Evolutionary conservation across 2,113 vertebrate genomes (phyloP).

Genomic region (Pongo abelii): DNA sequence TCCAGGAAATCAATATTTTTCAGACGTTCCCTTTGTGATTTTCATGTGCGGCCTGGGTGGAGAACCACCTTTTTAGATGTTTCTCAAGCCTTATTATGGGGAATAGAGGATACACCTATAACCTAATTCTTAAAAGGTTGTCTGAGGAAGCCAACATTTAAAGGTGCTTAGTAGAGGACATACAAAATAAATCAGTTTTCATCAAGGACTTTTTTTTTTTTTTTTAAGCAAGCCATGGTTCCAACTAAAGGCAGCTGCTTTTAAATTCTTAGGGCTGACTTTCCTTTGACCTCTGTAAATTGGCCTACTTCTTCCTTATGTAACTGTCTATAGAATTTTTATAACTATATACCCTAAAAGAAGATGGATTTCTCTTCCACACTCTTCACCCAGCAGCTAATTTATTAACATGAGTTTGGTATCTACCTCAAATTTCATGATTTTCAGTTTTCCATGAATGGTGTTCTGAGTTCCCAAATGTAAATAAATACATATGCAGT

Average conservation of each 20-base stretch:
- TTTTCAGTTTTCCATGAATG: not conserved
- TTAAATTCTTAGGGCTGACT: not conserved
- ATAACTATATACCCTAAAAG: not conserved
- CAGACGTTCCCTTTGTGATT: not conserved
- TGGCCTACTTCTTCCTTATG: not conserved
- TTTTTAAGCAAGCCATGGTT: not conserved
- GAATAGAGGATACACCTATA: not conserved
- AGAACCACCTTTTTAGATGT: not conserved
- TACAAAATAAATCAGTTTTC: not conserved
- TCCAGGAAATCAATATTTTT: not conserved
- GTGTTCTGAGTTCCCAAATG: not conserved
- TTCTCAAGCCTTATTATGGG: not conserved
- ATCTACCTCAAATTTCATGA: not conserved
- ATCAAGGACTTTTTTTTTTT: not conserved
- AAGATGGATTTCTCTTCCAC: not conserved
- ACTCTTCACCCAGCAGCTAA: not conserved
- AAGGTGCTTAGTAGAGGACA: not conserved
- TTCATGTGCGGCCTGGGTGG: not conserved
- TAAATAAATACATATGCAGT: not conserved
- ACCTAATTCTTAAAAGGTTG: conserved; percentile 19
- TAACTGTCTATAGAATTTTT: not conserved
- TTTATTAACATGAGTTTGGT: not conserved
- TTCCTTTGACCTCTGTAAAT: conserved; percentile 3
- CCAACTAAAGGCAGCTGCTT: not conserved
- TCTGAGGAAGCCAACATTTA: conserved; percentile 8